Evolutionary conservation across 2,888 invertebrate genomes (phyloP), one percentile per base, ranked within the genome.

Genomic region (Nomada goodeniana): DNA sequence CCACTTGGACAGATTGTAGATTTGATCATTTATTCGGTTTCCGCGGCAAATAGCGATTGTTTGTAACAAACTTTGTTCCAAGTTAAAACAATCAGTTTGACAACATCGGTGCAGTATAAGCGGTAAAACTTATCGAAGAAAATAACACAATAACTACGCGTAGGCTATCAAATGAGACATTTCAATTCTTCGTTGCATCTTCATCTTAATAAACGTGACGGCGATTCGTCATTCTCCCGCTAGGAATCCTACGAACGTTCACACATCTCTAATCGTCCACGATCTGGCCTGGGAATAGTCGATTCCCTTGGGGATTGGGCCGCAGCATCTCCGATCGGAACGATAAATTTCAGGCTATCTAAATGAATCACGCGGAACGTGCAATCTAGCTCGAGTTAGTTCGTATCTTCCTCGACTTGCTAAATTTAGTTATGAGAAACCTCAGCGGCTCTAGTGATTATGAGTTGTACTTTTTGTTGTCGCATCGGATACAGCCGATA

Each of bases 271-370:
- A 61, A 61, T 52, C 42, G 59, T 57, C 73, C 68, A 63, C 57
- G 74, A 85, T 84, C 79, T 52, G 52, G 71, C 29, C 76, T 61
- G 67, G 20, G 60, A 82, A 70, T 73, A 69, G 68, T 64, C 69
- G 80, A 83, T 82, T 84, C 65, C 71, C 29, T 60, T n/a, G 65
- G 20, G 71, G 70, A 82, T 85, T 75, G 72, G 68, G 65, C 76
- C 68, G 68, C 79, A 86, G 80, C 80, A 64, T 74, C 76, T 74
- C 77, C 75, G 81, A 61, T 65, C 84, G 83, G 73, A 78, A 88
- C 88, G 84, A 90, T 89, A 89, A 90, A 89, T 90, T 87, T 64
- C 78, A 70, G 75, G 79, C 84, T 57, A 70, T 50, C 85, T 64
- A 78, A 87, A 83, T 84, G 76, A 83, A 80, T 86, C 69, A 65